Base-by-base conservation (phyloP, 2,113 vertebrate genomes). In the Eulacestoma nigropectus region DNA sequence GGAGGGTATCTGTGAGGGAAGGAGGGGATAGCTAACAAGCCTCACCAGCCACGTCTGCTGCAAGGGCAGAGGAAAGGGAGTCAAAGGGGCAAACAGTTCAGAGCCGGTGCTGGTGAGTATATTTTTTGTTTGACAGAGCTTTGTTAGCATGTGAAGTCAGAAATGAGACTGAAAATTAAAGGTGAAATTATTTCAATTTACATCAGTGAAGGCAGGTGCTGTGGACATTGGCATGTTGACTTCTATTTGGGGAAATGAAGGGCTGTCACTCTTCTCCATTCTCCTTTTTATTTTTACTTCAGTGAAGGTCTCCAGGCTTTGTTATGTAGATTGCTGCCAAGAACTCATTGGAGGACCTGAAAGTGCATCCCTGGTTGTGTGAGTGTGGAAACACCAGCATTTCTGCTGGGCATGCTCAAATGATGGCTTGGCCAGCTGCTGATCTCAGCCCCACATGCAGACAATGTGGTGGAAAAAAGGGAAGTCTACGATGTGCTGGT, bases 381-480 rank as follows among this genome's bases (percentile, higher is more conserved):
- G 49, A 62, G 56, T 15, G 53, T 82, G 41, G 53, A 29, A 85
- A 39, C 23, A 41, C 14, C 19, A 25, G 18, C 9, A 16, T 52
- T 60, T 72, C 68, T 84, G 49, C 64, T 75, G 64, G 35, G 19
- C 12, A 11, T 57, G 47, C 56, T 63, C 33, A 26, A 3, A 7
- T 30, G 1, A 0, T 37, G 39, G 25, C 49, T 79, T 2, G 4
- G n/a, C 49, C 74, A 63, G 47, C 35, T 87, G 47, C 46, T 1
- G 0, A 8, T 39, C 33, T 42, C 83, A 50, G 44, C 35, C 20
- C 14, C 8, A 6, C 0, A 2, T 22, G 73, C 29, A 11, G 68
- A 17, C 33, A 32, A 0, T 0, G 2, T 1, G 7, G 9, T 41
- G 35, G 56, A 30, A 70, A 60, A 27, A 65, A 35, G 29, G 22